Evolutionary conservation across 1,140 invertebrate genomes (phyloP).

Genomic region (Drosophila sp.): DNA sequence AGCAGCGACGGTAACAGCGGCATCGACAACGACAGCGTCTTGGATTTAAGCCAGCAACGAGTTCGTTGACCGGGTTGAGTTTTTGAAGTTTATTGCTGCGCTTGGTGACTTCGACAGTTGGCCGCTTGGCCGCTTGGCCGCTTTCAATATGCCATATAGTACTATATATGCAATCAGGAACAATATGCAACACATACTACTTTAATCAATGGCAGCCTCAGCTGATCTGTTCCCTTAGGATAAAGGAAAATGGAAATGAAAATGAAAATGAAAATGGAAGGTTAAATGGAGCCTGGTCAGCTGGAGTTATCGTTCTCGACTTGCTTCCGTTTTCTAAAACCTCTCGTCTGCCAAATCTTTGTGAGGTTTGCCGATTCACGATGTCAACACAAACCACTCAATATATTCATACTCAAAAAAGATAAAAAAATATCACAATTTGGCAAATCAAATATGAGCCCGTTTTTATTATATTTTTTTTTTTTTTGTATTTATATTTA

Average conservation of each 20-base stretch:
- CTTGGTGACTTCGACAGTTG: conserved; percentile 40
- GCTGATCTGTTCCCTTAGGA: neutral
- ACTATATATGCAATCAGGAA: conserved; percentile 79
- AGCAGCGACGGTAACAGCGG: conserved; percentile 16
- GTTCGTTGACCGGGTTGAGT: conserved; percentile 74
- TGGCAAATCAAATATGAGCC: conserved; percentile 19
- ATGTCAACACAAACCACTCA: neutral
- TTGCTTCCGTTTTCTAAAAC: no score
- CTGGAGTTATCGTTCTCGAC: no score
- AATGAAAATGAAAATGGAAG: no score
- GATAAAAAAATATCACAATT: neutral
- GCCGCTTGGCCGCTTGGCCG: conserved; percentile 63
- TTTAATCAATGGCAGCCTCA: neutral
- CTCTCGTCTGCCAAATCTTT: no score
- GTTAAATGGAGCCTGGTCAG: no score
- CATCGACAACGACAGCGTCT: conserved; percentile 39
- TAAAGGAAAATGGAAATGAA: conserved; percentile 15
- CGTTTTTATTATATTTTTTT: neutral
- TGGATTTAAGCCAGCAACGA: conserved; percentile 65
- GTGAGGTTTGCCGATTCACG: no score
- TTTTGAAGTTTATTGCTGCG: conserved; percentile 75
- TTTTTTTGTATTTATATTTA: conserved; percentile 41
- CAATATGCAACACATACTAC: conserved; percentile 19
- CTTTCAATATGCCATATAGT: conserved; percentile 78
- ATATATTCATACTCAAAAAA: neutral